Evolutionary conservation across 2,113 vertebrate genomes (phyloP).

Genomic region (Pandion haliaetus): DNA sequence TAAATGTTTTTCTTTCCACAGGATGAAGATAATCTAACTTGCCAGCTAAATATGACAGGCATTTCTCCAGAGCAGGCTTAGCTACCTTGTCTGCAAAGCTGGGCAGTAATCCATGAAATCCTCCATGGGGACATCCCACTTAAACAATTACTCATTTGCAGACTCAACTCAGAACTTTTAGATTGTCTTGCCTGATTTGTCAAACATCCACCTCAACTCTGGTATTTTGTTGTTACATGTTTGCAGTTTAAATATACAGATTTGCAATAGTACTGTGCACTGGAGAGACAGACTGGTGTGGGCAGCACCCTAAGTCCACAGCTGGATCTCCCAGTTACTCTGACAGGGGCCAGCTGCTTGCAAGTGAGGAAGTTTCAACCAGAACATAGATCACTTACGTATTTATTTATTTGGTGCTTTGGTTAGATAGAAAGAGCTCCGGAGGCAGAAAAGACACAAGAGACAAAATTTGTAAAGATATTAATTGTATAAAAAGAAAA

Average conservation of each 20-base stretch:
- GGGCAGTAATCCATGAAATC: neutral
- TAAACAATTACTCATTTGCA: neutral
- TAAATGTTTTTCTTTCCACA: neutral
- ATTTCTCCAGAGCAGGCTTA: neutral
- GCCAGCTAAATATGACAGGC: neutral
- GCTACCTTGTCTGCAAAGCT: neutral
- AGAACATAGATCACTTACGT: neutral
- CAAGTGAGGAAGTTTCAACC: neutral
- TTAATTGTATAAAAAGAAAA: neutral
- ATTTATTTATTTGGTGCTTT: neutral
- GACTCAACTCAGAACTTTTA: neutral
- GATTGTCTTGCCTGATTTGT: neutral
- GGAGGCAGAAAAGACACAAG: neutral
- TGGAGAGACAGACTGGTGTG: neutral
- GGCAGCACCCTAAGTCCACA: neutral
- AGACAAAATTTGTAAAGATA: neutral
- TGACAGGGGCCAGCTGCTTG: neutral
- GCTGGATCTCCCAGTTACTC: neutral
- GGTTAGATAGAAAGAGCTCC: neutral
- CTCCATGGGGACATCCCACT: neutral
- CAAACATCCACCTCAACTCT: neutral
- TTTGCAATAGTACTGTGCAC: neutral
- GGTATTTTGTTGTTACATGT: neutral
- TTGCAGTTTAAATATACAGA: neutral
- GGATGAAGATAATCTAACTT: neutral